Evolutionary conservation across 1,140 invertebrate genomes (phyloP), one percentile per base, ranked within the genome.

Genomic region (Leguminivora glycinivorella): DNA sequence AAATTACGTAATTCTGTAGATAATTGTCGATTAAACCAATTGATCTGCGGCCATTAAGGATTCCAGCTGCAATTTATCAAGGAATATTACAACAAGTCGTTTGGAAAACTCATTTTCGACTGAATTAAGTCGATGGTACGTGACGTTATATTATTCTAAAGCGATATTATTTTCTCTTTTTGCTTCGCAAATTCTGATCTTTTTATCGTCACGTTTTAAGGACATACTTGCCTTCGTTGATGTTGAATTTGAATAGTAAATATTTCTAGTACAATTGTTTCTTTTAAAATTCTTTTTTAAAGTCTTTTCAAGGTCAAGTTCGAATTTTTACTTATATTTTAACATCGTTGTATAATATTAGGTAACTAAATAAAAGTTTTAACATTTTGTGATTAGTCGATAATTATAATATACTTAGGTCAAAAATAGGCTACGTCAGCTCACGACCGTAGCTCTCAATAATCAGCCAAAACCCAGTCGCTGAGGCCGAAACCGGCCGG

Each of bases 1-100:
- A 63, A 34, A 63, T 63, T 63, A 63, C 58, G 58, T 19, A 63
- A 63, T 63, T 31, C 25, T 10, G 26, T 19, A 34, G 58, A 63
- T 63, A 63, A 63, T 63, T 63, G 58, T 31, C 26, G 58, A 63
- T 63, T 63, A 34, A 63, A 29, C 26, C 58, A 29, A 63, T 63
- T 29, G 58, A 63, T 63, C 58, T 63, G 24, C 6, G 14, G 2
- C 56, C 26, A 7, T 63, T 17, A 63, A 19, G 26, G 29, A n/a
- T 63, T 63, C 31, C 26, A 63, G 26, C 25, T 29, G 22, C 26
- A 34, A 63, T 63, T 63, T 31, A 63, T 63, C 58, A 63, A 17
- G 58, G 26, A 63, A 63, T 63, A 63, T 63, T 63, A n/a, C n/a
- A 29, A 29, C 58, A 63, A 63, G 25, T 63, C 58, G 58, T 29